phyloP scores from a whole-genome alignment of 2,797 vertebrate species.

The Hyperoplus lanceolatus region DNA sequence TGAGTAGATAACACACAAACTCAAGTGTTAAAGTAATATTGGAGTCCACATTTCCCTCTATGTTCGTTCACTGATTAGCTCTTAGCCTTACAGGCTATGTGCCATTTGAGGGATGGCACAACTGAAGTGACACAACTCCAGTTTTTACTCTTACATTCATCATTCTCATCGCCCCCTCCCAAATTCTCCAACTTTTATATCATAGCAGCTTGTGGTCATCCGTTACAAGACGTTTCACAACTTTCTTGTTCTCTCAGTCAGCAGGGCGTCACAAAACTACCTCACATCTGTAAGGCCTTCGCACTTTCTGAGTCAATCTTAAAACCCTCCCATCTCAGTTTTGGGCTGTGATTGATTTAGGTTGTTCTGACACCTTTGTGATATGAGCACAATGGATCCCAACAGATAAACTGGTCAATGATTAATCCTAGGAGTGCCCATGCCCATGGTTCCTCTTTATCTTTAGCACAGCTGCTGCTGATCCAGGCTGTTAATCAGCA shows the following conservation, averaged over 20 bases:
- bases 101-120: slow-evolving; percentile 20
- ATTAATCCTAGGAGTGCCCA: not conserved
- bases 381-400: not conserved
- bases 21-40: not conserved
- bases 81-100: too few relatives aligned
- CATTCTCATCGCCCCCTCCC: slow-evolving; percentile 3
- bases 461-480: slow-evolving; percentile 5
- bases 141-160: slow-evolving; percentile 13
- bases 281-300: not conserved
- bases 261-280: slow-evolving; percentile 5
- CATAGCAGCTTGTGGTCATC: slow-evolving; percentile 13
- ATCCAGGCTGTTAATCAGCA: slow-evolving; percentile 9
- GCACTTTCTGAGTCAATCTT: not conserved
- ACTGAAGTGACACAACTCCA: not conserved
- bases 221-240: slow-evolving; percentile 29
- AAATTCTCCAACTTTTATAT: slow-evolving; percentile 29
- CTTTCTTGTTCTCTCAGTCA: slow-evolving; percentile 23
- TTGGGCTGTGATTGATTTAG: not conserved
- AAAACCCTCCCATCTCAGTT: not conserved
- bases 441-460: not conserved
- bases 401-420: not conserved
- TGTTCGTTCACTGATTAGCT: not conserved
- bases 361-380: not conserved
- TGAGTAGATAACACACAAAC: not conserved
- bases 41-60: not conserved